These are phyloP conservation scores for Ferdinandea cuprea DNA, from an alignment of 2,888 invertebrate species.

Conservation along the genomic window DNA sequence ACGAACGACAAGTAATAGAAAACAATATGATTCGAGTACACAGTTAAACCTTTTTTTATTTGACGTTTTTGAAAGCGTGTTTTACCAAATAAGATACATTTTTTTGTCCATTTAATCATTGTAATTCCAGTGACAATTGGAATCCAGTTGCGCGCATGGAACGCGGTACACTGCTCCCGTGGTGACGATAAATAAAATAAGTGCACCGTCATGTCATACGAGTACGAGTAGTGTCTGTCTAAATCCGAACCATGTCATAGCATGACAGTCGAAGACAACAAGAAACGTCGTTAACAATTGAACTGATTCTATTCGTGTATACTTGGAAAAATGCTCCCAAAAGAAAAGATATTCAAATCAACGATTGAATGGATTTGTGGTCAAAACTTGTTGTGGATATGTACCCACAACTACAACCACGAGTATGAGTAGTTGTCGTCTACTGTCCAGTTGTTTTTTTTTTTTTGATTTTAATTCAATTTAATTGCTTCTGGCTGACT, in stretches of 20 bases:
- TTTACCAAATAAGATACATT: conserved; percentile 48
- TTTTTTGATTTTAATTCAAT: conserved; percentile 26
- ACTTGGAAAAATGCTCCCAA: conserved; percentile 29
- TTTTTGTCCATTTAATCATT: conserved; percentile 37
- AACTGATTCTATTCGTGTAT: conserved; percentile 21
- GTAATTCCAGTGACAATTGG: conserved; percentile 45
- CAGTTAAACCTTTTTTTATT: no score
- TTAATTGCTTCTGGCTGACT: conserved; percentile 44
- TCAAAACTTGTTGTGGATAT: conserved; percentile 35
- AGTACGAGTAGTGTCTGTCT: conserved; percentile 8
- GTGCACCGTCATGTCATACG: conserved; percentile 40
- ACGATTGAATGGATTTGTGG: conserved; percentile 48
- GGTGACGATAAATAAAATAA: not conserved
- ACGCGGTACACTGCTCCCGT: conserved; percentile 28
- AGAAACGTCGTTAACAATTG: conserved; percentile 58
- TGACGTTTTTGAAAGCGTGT: conserved; percentile 35
- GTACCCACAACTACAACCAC: no score
- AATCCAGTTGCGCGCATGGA: conserved; percentile 12
- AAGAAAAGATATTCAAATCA: conserved; percentile 38
- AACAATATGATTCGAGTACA: no score
- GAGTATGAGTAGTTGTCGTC: not conserved
- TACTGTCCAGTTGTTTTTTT: conserved; percentile 9
- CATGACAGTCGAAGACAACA: conserved; percentile 35
- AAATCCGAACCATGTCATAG: not conserved
- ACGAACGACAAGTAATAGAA: no score